Base-by-base conservation (phyloP, 2,888 invertebrate species). In the Physocephala rufipes region DNA sequence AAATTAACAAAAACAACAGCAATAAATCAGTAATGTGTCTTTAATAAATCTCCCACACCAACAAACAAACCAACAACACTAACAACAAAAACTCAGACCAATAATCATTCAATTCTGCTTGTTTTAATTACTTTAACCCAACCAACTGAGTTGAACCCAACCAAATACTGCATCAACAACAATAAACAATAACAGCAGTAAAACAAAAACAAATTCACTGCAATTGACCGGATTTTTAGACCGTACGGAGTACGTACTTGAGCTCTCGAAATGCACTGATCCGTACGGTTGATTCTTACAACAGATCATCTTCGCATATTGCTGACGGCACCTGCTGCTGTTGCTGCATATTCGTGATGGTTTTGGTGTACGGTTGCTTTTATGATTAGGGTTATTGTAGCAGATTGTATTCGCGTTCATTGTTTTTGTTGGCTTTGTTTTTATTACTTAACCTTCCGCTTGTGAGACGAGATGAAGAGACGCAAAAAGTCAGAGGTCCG, bases 241-340 rank as follows among this genome's bases (percentile, higher is more conserved):
- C 43, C n/a, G n/a, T n/a, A n/a, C n/a, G n/a, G n/a, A n/a, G 43
- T 47, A 63, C 63, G 43, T 47, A 63, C 63, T 63, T 47, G 47
- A 63, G 47, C 47, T n/a, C 67, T 67, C 67, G 26, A 67, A 58
- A 55, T 43, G 36, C 67, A 43, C 24, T 58, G 49, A 58, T 43
- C 67, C 67, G 55, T 67, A 45, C 36, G 19, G 45, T 21, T 26
- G 55, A 43, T 55, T 67, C 26, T 28, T 15, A 28, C n/a, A n/a
- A n/a, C n/a, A n/a, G 58, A 28, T 4, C 13, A 7, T 58, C 36
- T 36, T 36, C 36, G 36, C 9, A 9, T 36, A 9, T 9, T 36
- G 36, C 9, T 9, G 36, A 9, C 36, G 36, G 36, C 5, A 36
- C 5, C 36, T 36, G 36, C 36, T 36, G 36, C 5, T 36, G 36